phyloP scores from a whole-genome alignment of 2,888 invertebrate species.

The Stenodera caucasica region DNA sequence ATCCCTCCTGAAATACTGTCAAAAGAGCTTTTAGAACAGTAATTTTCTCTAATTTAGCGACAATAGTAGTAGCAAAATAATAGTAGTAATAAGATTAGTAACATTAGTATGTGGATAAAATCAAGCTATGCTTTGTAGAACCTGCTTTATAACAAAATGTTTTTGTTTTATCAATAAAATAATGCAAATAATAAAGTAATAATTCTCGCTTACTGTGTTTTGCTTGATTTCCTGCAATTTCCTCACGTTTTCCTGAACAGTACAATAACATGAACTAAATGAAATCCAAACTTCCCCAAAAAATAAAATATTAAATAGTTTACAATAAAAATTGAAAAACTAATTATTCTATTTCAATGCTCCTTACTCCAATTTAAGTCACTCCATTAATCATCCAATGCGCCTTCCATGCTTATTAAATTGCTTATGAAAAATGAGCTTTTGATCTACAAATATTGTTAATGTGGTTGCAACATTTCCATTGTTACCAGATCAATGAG shows the following conservation, averaged over 20 bases:
- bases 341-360: not conserved
- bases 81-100: too few species aligned
- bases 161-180: not conserved
- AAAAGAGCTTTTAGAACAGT: too few species aligned
- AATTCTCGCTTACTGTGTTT: not conserved
- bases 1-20: too few species aligned
- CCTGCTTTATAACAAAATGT: not conserved
- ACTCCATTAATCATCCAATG: not conserved
- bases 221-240: conserved; percentile 1
- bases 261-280: not conserved
- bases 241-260: not conserved
- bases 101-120: too few species aligned
- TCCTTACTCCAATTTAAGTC: not conserved
- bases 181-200: not conserved
- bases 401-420: not conserved
- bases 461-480: not conserved
- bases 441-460: not conserved
- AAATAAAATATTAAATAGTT: not conserved
- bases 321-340: too few species aligned
- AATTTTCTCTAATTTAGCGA: too few species aligned
- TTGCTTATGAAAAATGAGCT: not conserved
- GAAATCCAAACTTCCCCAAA: not conserved
- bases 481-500: not conserved
- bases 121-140: conserved; percentile 2
- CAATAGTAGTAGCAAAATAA: too few species aligned